Evolutionary conservation across 2,113 vertebrate genomes (phyloP), one percentile per base, ranked within the genome.

Genomic region (Xerus inauris): DNA sequence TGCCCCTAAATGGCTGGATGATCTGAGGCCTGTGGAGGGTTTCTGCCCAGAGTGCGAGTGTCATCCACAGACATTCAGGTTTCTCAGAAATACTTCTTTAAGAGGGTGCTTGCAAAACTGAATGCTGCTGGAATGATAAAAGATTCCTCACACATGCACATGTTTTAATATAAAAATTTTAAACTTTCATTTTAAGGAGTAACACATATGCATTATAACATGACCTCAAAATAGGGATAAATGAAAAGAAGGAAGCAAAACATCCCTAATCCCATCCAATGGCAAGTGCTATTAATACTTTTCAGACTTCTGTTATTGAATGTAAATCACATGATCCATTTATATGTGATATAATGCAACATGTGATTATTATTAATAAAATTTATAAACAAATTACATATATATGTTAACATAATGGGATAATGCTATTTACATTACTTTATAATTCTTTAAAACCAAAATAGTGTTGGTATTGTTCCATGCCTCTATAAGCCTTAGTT

Each of bases 141-240:
- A 51, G 57, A 16, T 65, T 84, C 79, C 67, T 85, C 12, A 51
- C 13, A 5, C 76, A 24, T 93, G 1, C 11, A 54, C 72, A 67
- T 77, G 32, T 82, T 85, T 97, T 91, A 64, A 80, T 87, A 96
- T n/a, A 89, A 89, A 65, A 83, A 57, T 51, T 82, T 17, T 81
- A 45, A 86, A 71, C 22, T 73, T 76, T 69, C 42, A 80, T 92
- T 92, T 97, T 77, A 62, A 89, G 49, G 26, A 71, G 2, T 13
- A 62, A 47, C 82, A 32, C 62, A 83, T 92, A 72, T 94, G 93
- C 65, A 89, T 79, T 47, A 62, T 54, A 87, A 47, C 40, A 77
- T 86, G 40, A 92, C 57, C 14, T 45, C 24, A 94, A 97, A 96
- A 94, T 92, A 86, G 9, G 84, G 93, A 45, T n/a, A 89, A 62